Base-by-base conservation (phyloP, 2,888 invertebrate genomes). In the Mythimna lalbum region DNA sequence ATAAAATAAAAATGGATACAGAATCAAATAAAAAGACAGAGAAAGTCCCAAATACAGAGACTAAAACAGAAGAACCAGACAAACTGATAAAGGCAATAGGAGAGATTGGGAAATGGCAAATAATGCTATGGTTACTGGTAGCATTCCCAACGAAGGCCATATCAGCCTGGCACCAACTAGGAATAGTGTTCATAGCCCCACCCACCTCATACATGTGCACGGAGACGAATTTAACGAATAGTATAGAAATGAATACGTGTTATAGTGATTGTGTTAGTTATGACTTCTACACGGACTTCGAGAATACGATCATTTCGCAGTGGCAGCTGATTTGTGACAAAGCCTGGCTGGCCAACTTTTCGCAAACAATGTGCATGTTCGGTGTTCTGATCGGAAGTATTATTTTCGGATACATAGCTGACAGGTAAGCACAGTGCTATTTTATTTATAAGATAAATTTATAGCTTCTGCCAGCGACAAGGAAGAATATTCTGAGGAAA, bases 311-410 rank as follows among this genome's bases (percentile, higher is more conserved):
- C 19, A 95, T 97, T 61, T 97, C 97, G 0, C 96, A 98, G 95
- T 98, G 97, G 97, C 96, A 97, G 84, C 92, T 98, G 73, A 96
- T 97, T 0, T 98, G 98, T 88, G 95, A 96, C 1, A 95, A 95
- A 52, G 92, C 94, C 1, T 97, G 97, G 90, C 90, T 97, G 83
- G 96, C 97, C 0, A 97, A 97, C 85, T 91, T 97, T 27, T 97
- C 97, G 0, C 98, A 98, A 89, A 97, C 97, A 14, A 91, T 97
- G 61, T 96, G 97, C 49, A 98, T 98, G 97, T 92, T 97, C 62
- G 98, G 98, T 49, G 96, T 98, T 57, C 93, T 98, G 73, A 87
- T 97, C 63, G 98, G 98, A 27, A 97, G 97, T 86, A 93, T 97
- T 77, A 65, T 96, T 7, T 98, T 97, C 87, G 98, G 98, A 84